A percentile compares a stretch with the other conserved stretches of the same genome.
phyloP scores from a whole-genome alignment of 2,797 vertebrate genomes.

The Arnoldichthys spilopterus region DNA sequence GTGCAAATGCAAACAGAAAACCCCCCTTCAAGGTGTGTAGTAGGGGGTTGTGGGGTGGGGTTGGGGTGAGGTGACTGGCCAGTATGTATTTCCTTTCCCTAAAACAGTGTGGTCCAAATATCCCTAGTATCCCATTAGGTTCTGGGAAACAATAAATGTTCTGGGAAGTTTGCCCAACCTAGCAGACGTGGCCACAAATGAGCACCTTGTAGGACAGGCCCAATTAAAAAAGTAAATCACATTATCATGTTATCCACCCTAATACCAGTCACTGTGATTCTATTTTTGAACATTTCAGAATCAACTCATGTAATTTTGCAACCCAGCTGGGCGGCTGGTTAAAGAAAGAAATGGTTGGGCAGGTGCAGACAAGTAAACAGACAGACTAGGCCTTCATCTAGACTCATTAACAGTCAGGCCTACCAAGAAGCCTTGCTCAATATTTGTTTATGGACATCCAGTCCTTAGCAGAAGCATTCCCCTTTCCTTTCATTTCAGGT shows the following conservation, averaged over 20 bases:
- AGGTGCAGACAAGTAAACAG: not conserved
- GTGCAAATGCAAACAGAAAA: no score
- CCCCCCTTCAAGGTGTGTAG: no score
- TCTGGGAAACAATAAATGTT: no score
- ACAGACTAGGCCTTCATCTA: not conserved
- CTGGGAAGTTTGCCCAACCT: no score
- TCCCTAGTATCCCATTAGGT: no score
- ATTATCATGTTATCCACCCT: not conserved
- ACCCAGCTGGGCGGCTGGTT: not conserved
- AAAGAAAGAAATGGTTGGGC: not conserved
- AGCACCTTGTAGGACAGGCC: no score
- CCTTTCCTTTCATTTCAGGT: not conserved
- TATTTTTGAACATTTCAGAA: not conserved
- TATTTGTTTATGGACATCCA: not conserved
- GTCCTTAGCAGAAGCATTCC: not conserved
- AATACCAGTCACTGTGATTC: not conserved
- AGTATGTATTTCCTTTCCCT: no score
- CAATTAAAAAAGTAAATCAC: no score
- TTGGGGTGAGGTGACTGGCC: no score
- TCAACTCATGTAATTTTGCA: not conserved
- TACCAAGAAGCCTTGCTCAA: not conserved
- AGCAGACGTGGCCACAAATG: no score
- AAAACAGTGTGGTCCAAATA: no score
- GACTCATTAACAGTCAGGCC: not conserved
- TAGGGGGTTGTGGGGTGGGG: no score